Percentiles rank a stretch among this genome's conserved stretches.
phyloP scores from a whole-genome alignment of 2,797 vertebrate species.

The Hydrolagus colliei region DNA sequence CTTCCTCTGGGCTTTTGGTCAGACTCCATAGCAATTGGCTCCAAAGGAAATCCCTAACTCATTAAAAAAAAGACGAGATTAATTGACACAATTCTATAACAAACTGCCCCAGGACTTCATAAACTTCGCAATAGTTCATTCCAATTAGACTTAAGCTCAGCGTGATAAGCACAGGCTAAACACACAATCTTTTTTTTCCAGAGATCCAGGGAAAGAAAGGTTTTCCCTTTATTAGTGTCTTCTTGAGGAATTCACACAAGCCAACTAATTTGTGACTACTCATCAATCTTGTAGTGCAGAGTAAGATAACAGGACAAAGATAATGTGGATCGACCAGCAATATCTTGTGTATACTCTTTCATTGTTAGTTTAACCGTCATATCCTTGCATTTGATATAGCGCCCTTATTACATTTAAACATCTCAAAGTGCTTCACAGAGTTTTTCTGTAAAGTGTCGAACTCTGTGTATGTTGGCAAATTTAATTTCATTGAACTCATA shows the following conservation, averaged over 20 bases:
- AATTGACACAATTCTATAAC: constrained; percentile 91
- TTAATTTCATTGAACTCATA: constrained; percentile 16
- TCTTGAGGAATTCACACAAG: background rate
- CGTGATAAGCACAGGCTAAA: constrained; percentile 49
- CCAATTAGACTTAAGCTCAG: constrained; percentile 76
- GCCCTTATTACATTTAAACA: background rate
- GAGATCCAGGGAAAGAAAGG: constrained; percentile 16
- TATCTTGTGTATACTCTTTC: background rate
- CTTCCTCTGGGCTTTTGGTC: constrained; percentile 76
- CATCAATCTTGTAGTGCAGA: background rate
- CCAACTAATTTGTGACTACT: constrained; percentile 23
- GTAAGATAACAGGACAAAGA: background rate
- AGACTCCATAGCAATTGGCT: constrained; percentile 74
- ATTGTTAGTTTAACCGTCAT: background rate
- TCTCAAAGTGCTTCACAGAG: background rate
- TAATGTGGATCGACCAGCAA: background rate
- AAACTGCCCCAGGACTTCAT: constrained; percentile 86
- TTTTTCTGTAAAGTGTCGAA: background rate
- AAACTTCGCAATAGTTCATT: constrained; percentile 80
- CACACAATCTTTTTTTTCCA: constrained; percentile 41
- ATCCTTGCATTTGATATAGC: background rate
- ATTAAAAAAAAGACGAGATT: constrained; percentile 91
- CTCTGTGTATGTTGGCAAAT: background rate
- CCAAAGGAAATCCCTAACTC: constrained; percentile 88
- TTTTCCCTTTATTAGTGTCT: constrained; percentile 27